These are phyloP conservation scores for Thalassophryne amazonica DNA, from an alignment of 2,797 vertebrate species.

Conservation along the genomic window DNA sequence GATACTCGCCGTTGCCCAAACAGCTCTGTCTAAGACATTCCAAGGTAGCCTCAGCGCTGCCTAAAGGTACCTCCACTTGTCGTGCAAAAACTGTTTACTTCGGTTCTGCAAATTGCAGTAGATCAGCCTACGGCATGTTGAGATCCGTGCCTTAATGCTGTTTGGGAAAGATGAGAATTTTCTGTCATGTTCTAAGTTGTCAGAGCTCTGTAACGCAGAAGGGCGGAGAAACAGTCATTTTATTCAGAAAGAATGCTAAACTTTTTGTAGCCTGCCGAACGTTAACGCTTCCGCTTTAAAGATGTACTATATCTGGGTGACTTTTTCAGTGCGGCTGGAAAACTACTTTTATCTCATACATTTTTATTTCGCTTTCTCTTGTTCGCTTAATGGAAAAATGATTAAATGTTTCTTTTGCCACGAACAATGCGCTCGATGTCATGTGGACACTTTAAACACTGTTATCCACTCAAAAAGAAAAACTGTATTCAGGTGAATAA, in stretches of 20 bases:
- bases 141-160: slow-evolving; percentile 17
- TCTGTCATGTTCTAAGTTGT: slow-evolving; percentile 18
- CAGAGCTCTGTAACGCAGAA: slow-evolving; percentile 3
- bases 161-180: slow-evolving; percentile 14
- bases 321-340: too few relatives aligned
- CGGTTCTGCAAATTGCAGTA: slow-evolving; percentile 25
- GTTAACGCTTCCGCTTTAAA: slow-evolving; percentile 1
- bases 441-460: too few relatives aligned
- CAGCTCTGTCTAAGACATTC: slow-evolving; percentile 47
- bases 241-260: slow-evolving; percentile 27
- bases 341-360: too few relatives aligned
- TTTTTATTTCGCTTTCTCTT: too few relatives aligned
- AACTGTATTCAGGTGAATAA: too few relatives aligned
- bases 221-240: slow-evolving; percentile 13
- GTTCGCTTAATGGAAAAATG: too few relatives aligned
- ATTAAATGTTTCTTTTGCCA: too few relatives aligned
- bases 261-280: slow-evolving; percentile 19
- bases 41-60: slow-evolving; percentile 24
- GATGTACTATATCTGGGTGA: too few relatives aligned
- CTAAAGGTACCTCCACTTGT: slow-evolving; percentile 29
- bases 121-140: slow-evolving; percentile 17
- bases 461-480: too few relatives aligned
- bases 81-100: slow-evolving; percentile 27
- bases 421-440: too few relatives aligned
- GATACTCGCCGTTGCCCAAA: slow-evolving; percentile 51